Conservation (phyloP, 2,888 invertebrate species). For the Plusia festucae region DNA sequence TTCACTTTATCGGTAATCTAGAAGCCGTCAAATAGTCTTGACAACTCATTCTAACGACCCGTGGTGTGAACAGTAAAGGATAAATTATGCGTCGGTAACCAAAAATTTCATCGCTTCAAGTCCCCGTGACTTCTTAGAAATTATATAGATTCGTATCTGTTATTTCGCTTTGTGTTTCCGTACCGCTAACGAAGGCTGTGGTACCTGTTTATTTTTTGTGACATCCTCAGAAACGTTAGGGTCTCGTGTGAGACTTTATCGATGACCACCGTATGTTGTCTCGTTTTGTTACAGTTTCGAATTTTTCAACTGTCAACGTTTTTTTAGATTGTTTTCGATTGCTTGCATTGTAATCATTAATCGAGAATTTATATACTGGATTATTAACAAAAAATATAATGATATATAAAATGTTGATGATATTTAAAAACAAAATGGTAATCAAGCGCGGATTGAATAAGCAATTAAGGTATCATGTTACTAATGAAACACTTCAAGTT, state of each 20-base stretch:
- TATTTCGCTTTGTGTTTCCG: slow-evolving; percentile 80
- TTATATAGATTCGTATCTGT: slow-evolving; percentile 83
- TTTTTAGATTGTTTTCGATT: slow-evolving; percentile 21
- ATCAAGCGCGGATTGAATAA: slow-evolving; percentile 17
- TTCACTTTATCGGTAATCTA: slow-evolving; percentile 77
- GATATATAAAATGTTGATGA: slow-evolving; percentile 8
- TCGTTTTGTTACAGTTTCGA: slow-evolving; percentile 71
- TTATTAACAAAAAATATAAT: slow-evolving; percentile 6
- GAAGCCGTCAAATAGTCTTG: slow-evolving; percentile 75
- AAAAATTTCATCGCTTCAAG: slow-evolving; percentile 75
- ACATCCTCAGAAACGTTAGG: slow-evolving; percentile 67
- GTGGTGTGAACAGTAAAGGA: slow-evolving; percentile 84
- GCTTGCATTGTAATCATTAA: not conserved
- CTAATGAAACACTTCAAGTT: slow-evolving; percentile 9
- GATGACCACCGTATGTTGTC: slow-evolving; percentile 83
- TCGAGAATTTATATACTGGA: not conserved
- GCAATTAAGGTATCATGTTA: slow-evolving; percentile 21
- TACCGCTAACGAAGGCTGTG: slow-evolving; percentile 84
- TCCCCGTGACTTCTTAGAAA: slow-evolving; percentile 82
- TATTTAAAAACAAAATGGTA: slow-evolving; percentile 24
- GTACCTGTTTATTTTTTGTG: slow-evolving; percentile 82
- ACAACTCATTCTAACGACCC: slow-evolving; percentile 81
- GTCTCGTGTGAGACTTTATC: slow-evolving; percentile 80
- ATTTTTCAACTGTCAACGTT: slow-evolving; percentile 64
- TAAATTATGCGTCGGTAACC: slow-evolving; percentile 80